These are phyloP conservation scores for Paraescarpia echinospica DNA, from an alignment of 1,140 invertebrate species.

Conservation along the genomic window DNA sequence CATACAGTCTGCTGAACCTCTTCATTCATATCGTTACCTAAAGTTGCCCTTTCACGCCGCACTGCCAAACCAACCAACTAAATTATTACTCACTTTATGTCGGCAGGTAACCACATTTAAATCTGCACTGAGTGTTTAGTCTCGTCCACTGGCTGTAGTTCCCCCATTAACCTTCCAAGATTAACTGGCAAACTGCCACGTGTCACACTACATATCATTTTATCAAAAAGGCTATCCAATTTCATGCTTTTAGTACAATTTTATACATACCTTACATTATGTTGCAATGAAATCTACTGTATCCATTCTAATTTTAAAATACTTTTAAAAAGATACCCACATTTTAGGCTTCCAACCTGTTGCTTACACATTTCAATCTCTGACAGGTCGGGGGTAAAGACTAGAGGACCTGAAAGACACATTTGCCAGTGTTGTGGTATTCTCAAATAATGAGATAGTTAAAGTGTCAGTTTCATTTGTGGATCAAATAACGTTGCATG, in stretches of 20 bases:
- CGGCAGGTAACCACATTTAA: background rate
- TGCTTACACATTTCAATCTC: background rate
- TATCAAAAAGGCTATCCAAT: background rate
- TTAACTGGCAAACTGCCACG: background rate
- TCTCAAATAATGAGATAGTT: no score
- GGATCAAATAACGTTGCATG: background rate
- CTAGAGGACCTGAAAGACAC: no score
- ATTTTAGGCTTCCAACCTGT: background rate
- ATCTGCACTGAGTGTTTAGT: no score
- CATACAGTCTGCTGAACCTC: no score
- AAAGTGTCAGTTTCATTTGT: no score
- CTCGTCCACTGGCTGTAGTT: background rate
- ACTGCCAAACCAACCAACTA: background rate
- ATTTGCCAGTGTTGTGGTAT: no score
- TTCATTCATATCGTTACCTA: no score
- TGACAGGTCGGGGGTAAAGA: no score
- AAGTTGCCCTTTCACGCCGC: no score
- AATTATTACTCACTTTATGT: background rate
- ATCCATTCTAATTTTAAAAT: background rate
- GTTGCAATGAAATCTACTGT: background rate
- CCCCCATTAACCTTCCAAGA: background rate
- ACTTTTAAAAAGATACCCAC: background rate
- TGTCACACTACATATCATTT: background rate
- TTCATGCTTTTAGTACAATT: background rate
- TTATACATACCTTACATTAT: background rate